Percentiles rank a stretch among this genome's conserved stretches.
Conservation (phyloP, 2,113 vertebrate species). For the Rhadina sibilatrix region DNA sequence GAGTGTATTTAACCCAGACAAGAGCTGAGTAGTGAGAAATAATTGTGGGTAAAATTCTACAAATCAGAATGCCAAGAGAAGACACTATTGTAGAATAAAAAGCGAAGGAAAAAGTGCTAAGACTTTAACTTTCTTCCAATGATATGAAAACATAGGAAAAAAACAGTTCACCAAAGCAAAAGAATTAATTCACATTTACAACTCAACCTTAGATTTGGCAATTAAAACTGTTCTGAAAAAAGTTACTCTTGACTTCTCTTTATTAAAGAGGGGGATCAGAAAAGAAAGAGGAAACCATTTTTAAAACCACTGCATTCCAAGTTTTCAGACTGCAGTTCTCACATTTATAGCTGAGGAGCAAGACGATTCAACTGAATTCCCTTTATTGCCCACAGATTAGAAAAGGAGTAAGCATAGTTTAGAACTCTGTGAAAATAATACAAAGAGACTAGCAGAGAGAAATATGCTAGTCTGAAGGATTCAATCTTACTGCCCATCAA, state of each 20-base stretch:
- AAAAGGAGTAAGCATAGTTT: neutral
- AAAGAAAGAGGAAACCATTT: neutral
- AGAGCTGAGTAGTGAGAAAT: neutral
- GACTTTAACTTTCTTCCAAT: neutral
- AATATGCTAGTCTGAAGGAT: neutral
- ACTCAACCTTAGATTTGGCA: neutral
- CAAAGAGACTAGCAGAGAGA: neutral
- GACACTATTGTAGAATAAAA: neutral
- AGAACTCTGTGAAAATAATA: neutral
- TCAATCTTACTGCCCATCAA: neutral
- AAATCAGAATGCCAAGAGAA: neutral
- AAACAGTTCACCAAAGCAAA: neutral
- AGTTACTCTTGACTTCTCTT: neutral
- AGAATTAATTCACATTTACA: neutral
- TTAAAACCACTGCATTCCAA: neutral
- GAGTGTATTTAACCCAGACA: neutral
- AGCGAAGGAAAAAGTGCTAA: neutral
- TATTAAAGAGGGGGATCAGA: fast-evolving
- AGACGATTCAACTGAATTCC: neutral
- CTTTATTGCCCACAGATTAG: neutral
- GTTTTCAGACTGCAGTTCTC: neutral
- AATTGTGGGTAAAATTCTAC: neutral
- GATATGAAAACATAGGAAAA: neutral
- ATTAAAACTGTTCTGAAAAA: neutral
- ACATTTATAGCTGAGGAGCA: neutral